Base-by-base conservation (phyloP, 92 coral and sea anemone species). In the Zoanthus sociatus region DNA sequence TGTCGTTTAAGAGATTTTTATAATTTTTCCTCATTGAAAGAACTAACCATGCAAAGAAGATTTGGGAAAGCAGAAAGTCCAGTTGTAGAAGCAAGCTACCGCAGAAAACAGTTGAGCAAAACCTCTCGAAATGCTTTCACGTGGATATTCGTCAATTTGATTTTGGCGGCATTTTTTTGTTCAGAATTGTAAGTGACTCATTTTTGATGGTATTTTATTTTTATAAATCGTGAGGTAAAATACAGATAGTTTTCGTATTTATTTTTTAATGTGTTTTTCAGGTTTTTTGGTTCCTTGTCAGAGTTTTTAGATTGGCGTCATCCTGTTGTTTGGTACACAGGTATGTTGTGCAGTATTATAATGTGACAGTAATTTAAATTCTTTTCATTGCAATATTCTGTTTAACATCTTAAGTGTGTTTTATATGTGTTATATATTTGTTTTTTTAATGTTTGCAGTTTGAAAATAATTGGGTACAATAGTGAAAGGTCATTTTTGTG, bases 111-210 rank as follows among this genome's bases (percentile, higher is more conserved):
- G 69, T 76, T 94, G 83, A 94, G 90, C 69, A 94, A 79, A 58
- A 86, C 86, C 37, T 94, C 98, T 17, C 96, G 95, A 21, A 90
- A 93, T 58, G 99, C 95, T 1, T 89, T 95, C 91, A 92, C 96
- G 44, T 96, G 99, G 99, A 92, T 94, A 12, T 84, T 93, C 20
- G 93, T 96, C 18, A 94, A 96, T 87, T 82, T 96, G 26, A 68
- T 92, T 51, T 83, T 96, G 20, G 98, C 95, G 17, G 87, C 90
- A 21, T 93, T 92, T 44, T 90, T 94, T 58, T 83, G 89, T 73
- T 79, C 94, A 0, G 99, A 96, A 77, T 86, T 96, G 96, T 96
- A 77, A 89, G 99, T 95, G 26, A 6, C n/a, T 14, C 20, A 12
- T 3, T 30, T 32, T 84, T 51, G 32, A 5, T 20, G 33, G 12